Base-by-base conservation (phyloP, 2,797 vertebrate species). In the Aplochiton taeniatus region DNA sequence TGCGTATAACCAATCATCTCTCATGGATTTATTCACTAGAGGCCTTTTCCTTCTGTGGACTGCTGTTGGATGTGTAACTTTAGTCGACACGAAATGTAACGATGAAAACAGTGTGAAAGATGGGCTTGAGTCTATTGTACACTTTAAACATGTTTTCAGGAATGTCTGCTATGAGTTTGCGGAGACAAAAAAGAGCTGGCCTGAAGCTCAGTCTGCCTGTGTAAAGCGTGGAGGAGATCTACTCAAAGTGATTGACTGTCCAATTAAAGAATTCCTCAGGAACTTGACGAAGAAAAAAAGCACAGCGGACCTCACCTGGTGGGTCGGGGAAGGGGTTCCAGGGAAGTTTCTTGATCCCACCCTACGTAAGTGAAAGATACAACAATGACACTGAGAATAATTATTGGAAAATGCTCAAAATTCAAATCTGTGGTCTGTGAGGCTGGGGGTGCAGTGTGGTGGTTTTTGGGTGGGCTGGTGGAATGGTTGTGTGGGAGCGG, bases 131-230 rank as follows among this genome's bases (percentile, higher is more conserved):
- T 57, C 52, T 47, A 45, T 66, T 0, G 17, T 13, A 0, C 4
- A 1, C 1, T 81, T 79, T 66, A 48, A 77, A 57, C 73, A 74
- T 66, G 64, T 83, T 72, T 79, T 83, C 13, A 56, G 9, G 65
- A 73, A 86, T 65, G 47, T 80, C 14, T 85, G 76, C 52, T 88
- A 87, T 49, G 83, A 90, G 66, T 90, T 93, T 68, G 72, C 79
- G 48, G 54, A 47, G 4, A 80, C 66, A 44, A 54, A 56, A 0
- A 57, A 69, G 72, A 76, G 63, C 19, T 93, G 91, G 91, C 66
- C 13, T 9, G 46, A 86, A 58, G 91, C 93, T 11, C 69, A 41
- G 8, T 53, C 55, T 7, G 64, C 54, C 55, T 94, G 93, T 66
- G 63, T 66, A 66, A 52, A 52, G 11, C 75, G 42, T 68, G 87